A percentile compares a stretch with the other conserved stretches of the same genome.
These are phyloP conservation scores for Anser brachyrhynchus DNA, from an alignment of 2,113 vertebrate species.

Conservation along the genomic window DNA sequence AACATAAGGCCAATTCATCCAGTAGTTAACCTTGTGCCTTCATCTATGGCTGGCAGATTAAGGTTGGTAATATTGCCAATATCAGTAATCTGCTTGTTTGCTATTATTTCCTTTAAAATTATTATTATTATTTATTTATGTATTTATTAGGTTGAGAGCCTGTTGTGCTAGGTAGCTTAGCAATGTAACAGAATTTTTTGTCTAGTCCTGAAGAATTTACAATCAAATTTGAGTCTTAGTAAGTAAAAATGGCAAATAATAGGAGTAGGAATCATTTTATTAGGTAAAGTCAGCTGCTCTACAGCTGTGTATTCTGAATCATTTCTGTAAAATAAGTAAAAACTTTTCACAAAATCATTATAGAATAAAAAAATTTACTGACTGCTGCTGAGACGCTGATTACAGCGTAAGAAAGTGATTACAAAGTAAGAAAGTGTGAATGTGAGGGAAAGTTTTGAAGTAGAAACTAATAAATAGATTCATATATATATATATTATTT, in stretches of 20 bases:
- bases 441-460: background rate
- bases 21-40: background rate
- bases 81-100: background rate
- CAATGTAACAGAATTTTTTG: background rate
- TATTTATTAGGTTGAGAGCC: too few species aligned
- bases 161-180: background rate
- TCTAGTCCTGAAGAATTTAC: background rate
- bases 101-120: too few species aligned
- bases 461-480: background rate
- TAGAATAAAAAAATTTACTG: background rate
- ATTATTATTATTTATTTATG: too few species aligned
- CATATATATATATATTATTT: background rate
- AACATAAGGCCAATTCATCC: background rate
- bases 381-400: background rate
- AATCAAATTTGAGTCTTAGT: background rate
- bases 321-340: background rate
- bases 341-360: background rate
- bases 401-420: background rate
- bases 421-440: background rate
- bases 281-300: background rate
- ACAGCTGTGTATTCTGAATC: background rate
- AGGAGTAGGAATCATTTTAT: background rate
- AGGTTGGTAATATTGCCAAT: background rate
- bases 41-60: background rate
- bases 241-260: background rate